Percentiles rank a stretch among this genome's conserved stretches.
Evolutionary conservation across 2,797 vertebrate species (phyloP).

Genomic region (Acanthurus tractus): DNA sequence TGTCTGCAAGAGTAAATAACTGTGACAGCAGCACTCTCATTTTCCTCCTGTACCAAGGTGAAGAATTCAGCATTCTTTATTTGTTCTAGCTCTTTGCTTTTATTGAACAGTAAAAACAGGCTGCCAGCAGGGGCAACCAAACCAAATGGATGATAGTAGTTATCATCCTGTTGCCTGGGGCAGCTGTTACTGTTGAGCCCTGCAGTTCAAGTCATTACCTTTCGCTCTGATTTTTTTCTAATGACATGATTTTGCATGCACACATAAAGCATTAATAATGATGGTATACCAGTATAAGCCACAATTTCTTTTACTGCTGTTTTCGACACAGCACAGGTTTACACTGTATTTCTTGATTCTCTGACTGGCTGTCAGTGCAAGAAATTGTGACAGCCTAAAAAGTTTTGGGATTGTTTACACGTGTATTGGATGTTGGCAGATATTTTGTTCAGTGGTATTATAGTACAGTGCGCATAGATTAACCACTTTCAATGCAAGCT

Average conservation of each 20-base stretch:
- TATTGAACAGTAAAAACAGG: slow-evolving; percentile 6
- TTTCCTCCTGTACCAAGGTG: background rate
- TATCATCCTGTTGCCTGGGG: slow-evolving; percentile 1
- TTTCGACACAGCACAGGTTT: slow-evolving; percentile 7
- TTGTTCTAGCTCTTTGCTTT: slow-evolving; percentile 17
- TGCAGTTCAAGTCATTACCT: background rate
- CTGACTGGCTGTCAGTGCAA: slow-evolving; percentile 3
- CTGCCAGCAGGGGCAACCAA: slow-evolving; percentile 4
- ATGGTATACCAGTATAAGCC: background rate
- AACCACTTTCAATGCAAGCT: slow-evolving; percentile 11
- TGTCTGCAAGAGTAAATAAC: slow-evolving; percentile 22
- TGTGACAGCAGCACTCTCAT: background rate
- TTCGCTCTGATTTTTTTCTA: background rate
- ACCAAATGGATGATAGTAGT: slow-evolving; percentile 4
- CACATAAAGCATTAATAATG: background rate
- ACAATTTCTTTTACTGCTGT: background rate
- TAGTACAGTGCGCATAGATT: slow-evolving; percentile 20
- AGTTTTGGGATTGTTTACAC: background rate
- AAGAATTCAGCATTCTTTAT: slow-evolving; percentile 18
- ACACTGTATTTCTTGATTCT: slow-evolving; percentile 2
- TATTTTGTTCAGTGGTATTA: slow-evolving; percentile 12
- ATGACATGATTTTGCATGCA: background rate
- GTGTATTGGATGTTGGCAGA: background rate
- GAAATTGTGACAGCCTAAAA: background rate
- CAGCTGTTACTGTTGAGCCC: background rate